These are phyloP conservation scores for Sebastes cheni DNA, from an alignment of 2,797 vertebrate genomes.

Conservation along the genomic window DNA sequence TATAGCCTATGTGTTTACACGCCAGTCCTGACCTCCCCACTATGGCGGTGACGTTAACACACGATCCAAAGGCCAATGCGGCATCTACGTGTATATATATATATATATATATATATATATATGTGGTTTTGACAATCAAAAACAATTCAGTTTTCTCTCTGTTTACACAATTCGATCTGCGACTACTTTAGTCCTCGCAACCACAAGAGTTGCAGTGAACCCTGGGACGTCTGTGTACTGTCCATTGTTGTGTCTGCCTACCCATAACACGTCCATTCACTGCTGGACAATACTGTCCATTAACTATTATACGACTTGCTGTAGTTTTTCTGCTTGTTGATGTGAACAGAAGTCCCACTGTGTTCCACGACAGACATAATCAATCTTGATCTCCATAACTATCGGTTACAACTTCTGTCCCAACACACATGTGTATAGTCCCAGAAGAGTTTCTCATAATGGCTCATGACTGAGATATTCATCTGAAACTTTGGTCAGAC, in stretches of 20 bases:
- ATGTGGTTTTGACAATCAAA: neutral
- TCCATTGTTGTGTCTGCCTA: constrained; percentile 61
- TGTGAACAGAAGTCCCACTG: constrained; percentile 57
- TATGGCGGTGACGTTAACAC: too few relatives aligned
- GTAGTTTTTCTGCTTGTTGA: constrained; percentile 62
- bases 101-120: too few relatives aligned
- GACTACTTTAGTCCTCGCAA: constrained; percentile 11
- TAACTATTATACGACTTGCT: constrained; percentile 57
- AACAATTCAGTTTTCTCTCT: neutral
- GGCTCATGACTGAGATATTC: constrained; percentile 51
- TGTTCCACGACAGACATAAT: constrained; percentile 48
- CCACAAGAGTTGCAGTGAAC: constrained; percentile 38
- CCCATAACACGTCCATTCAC: constrained; percentile 61
- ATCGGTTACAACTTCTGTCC: constrained; percentile 13
- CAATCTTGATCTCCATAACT: constrained; percentile 46
- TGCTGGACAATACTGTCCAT: constrained; percentile 62
- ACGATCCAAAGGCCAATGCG: too few relatives aligned
- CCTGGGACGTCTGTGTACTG: constrained; percentile 35
- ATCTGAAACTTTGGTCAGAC: constrained; percentile 48
- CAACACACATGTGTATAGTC: constrained; percentile 33
- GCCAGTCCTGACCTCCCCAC: too few relatives aligned
- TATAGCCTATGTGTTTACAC: too few relatives aligned
- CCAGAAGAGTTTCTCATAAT: constrained; percentile 31
- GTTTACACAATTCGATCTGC: constrained; percentile 13
- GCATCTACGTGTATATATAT: too few relatives aligned